phyloP scores from a whole-genome alignment of 2,888 invertebrate species.

The Clepsis dumicolana region DNA sequence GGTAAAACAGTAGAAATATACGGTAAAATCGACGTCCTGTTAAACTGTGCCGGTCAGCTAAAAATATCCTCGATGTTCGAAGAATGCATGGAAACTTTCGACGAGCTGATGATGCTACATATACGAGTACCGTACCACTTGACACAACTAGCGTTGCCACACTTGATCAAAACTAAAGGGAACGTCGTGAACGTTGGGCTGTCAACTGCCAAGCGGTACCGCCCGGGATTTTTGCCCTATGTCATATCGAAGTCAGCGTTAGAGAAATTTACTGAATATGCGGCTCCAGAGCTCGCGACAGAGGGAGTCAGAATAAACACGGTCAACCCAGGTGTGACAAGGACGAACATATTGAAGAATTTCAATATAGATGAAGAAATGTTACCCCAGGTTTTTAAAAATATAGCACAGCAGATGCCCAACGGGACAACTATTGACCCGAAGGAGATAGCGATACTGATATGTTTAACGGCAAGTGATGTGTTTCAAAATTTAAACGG shows the following conservation, averaged over 20 bases:
- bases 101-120: slow-evolving; percentile 63
- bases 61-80: slow-evolving; percentile 57
- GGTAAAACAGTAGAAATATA: slow-evolving; percentile 58
- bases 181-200: slow-evolving; percentile 63
- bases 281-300: slow-evolving; percentile 56
- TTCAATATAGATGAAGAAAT: slow-evolving; percentile 49
- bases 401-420: slow-evolving; percentile 51
- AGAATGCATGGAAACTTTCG: slow-evolving; percentile 57
- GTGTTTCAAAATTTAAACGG: slow-evolving; percentile 64
- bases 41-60: slow-evolving; percentile 62
- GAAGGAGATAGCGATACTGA: slow-evolving; percentile 58
- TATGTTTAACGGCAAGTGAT: slow-evolving; percentile 62
- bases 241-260: slow-evolving; percentile 60
- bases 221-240: slow-evolving; percentile 58
- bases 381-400: slow-evolving; percentile 49
- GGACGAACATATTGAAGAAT: slow-evolving; percentile 57
- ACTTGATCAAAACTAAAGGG: slow-evolving; percentile 62
- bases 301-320: slow-evolving; percentile 65
- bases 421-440: slow-evolving; percentile 58
- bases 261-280: slow-evolving; percentile 58
- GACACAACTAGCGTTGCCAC: slow-evolving; percentile 59
- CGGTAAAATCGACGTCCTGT: slow-evolving; percentile 60
- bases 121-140: slow-evolving; percentile 61
- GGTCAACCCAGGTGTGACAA: slow-evolving; percentile 61
- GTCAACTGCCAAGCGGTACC: slow-evolving; percentile 55